Evolutionary conservation across 2,888 invertebrate genomes (phyloP).

Genomic region (Priapulus caudatus): DNA sequence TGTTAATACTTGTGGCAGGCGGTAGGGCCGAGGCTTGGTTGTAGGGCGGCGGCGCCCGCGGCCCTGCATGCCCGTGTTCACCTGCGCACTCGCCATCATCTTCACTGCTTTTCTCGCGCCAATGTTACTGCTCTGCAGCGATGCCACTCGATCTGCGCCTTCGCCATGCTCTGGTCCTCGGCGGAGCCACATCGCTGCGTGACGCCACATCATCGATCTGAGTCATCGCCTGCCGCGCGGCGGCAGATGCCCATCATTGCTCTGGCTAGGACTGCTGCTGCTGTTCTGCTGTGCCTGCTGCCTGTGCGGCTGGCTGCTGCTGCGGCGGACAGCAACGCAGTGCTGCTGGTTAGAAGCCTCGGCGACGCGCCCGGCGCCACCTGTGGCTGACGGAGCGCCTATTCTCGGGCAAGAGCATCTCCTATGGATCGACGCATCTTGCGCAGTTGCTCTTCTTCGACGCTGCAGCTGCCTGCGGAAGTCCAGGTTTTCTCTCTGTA

Average conservation of each 20-base stretch:
- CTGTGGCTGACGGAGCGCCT: neutral
- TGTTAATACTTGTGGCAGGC: conserved; percentile 51
- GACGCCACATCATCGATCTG: too few relatives aligned
- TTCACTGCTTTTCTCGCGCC: conserved; percentile 26
- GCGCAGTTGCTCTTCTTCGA: conserved; percentile 84
- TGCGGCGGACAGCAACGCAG: conserved; percentile 4
- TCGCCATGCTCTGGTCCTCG: conserved; percentile 69
- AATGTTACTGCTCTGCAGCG: conserved; percentile 69
- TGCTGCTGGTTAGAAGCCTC: conserved; percentile 19
- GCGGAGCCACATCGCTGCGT: conserved; percentile 72
- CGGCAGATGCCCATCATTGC: conserved; percentile 20
- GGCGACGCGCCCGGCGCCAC: neutral
- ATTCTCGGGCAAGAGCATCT: too few relatives aligned
- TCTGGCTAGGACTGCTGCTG: conserved; percentile 6
- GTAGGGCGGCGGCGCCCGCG: conserved; percentile 8
- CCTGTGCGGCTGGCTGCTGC: neutral
- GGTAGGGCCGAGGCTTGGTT: neutral
- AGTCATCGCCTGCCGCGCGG: conserved; percentile 15
- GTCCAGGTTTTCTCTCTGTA: too few relatives aligned
- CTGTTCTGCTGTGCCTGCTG: conserved; percentile 19
- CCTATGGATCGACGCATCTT: conserved; percentile 76
- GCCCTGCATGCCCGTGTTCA: conserved; percentile 12
- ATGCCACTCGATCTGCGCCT: conserved; percentile 72
- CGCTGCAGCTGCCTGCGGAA: too few relatives aligned
- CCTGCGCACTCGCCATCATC: conserved; percentile 11